A percentile compares a stretch with the other conserved stretches of the same genome.
Conservation (phyloP, 2,888 invertebrate genomes). For the Metalampra italica region DNA sequence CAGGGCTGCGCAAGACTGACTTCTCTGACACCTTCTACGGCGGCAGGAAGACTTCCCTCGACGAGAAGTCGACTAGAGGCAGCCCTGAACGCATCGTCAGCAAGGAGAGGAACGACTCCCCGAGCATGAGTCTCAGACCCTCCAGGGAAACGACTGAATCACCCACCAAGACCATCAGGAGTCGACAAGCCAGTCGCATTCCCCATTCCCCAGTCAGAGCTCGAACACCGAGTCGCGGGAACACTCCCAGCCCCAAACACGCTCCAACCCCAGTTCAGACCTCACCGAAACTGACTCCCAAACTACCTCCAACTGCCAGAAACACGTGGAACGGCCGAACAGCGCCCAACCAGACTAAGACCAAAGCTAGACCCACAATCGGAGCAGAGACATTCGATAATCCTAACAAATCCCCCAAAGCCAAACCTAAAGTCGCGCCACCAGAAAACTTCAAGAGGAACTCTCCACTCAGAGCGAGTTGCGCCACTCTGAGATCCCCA, state of each 20-base stretch:
- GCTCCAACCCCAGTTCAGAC: constrained; percentile 50
- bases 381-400: constrained; percentile 67
- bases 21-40: constrained; percentile 81
- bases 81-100: constrained; percentile 65
- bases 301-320: constrained; percentile 70
- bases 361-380: constrained; percentile 58
- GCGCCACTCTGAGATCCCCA: constrained; percentile 73
- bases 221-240: constrained; percentile 52
- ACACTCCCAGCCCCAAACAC: constrained; percentile 71
- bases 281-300: constrained; percentile 62
- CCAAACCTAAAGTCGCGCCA: constrained; percentile 47
- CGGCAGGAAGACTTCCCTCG: constrained; percentile 65
- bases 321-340: constrained; percentile 88
- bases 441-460: constrained; percentile 74
- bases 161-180: constrained; percentile 58
- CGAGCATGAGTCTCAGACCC: constrained; percentile 62
- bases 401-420: constrained; percentile 81
- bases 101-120: constrained; percentile 60
- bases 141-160: constrained; percentile 54
- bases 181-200: constrained; percentile 65
- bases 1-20: constrained; percentile 85
- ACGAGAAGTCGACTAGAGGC: constrained; percentile 58
- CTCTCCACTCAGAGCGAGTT: constrained; percentile 68
- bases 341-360: constrained; percentile 57
- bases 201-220: constrained; percentile 68